Conservation (phyloP, 2,797 vertebrate species). For the Lates japonicus region DNA sequence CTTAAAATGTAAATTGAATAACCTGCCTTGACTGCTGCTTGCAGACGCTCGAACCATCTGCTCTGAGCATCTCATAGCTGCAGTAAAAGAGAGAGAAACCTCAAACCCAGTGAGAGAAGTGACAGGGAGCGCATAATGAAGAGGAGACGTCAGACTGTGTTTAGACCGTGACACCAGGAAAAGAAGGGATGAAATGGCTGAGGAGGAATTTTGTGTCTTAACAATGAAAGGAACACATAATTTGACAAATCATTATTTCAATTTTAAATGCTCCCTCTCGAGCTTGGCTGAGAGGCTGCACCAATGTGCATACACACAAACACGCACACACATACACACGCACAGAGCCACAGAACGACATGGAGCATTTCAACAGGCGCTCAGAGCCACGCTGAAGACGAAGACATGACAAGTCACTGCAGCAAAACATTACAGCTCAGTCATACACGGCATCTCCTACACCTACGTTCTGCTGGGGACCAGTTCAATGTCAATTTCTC, state of each 20-base stretch:
- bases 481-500: not conserved
- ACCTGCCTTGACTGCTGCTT: slow-evolving; percentile 69
- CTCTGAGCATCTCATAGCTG: slow-evolving; percentile 62
- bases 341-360: slow-evolving; percentile 1
- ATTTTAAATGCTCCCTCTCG: slow-evolving; percentile 48
- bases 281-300: slow-evolving; percentile 19
- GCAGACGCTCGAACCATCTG: slow-evolving; percentile 75
- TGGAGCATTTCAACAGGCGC: slow-evolving; percentile 28
- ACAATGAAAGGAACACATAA: slow-evolving; percentile 33
- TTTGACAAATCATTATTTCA: slow-evolving; percentile 68
- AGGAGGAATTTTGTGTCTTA: slow-evolving; percentile 33
- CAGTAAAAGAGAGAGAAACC: slow-evolving; percentile 64
- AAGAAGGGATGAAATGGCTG: slow-evolving; percentile 26
- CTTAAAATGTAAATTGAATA: slow-evolving; percentile 72
- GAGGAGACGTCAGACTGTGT: slow-evolving; percentile 50
- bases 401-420: slow-evolving; percentile 42
- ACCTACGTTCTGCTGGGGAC: slow-evolving; percentile 7
- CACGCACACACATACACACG: not conserved
- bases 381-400: slow-evolving; percentile 37
- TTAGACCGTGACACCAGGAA: slow-evolving; percentile 35
- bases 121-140: slow-evolving; percentile 66
- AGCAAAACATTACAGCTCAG: slow-evolving; percentile 46
- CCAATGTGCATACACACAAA: slow-evolving; percentile 1
- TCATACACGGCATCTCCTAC: slow-evolving; percentile 20
- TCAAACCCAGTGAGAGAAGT: slow-evolving; percentile 57